phyloP scores from a whole-genome alignment of 2,113 vertebrate genomes.

The Elgaria multicarinata region DNA sequence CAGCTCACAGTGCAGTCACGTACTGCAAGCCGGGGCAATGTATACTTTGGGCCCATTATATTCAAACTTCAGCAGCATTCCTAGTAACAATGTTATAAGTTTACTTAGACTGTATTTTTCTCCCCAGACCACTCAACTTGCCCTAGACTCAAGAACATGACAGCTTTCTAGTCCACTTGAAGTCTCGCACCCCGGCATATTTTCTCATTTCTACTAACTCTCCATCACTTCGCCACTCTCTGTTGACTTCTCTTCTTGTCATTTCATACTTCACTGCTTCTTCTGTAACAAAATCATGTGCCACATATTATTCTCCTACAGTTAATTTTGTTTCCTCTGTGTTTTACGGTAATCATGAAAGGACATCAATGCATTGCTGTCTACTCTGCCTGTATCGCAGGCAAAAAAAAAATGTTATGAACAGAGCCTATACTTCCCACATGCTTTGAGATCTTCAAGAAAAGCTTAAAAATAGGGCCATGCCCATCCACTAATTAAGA shows the following conservation, averaged over 20 bases:
- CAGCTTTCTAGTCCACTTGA: slow-evolving; percentile 22
- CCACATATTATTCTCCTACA: slow-evolving; percentile 7
- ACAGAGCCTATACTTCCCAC: not conserved
- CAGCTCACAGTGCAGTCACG: not conserved
- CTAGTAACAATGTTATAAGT: not conserved
- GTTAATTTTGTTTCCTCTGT: slow-evolving; percentile 37
- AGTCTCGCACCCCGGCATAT: not conserved
- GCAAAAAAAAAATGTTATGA: not conserved
- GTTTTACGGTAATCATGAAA: slow-evolving; percentile 40
- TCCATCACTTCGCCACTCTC: slow-evolving; percentile 19
- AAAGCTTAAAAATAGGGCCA: not conserved
- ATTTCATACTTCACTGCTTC: slow-evolving; percentile 43
- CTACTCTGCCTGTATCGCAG: not conserved
- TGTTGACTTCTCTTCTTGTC: slow-evolving; percentile 7
- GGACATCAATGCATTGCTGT: not conserved
- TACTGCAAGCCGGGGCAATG: not conserved
- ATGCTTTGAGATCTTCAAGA: not conserved
- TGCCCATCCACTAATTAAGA: not conserved
- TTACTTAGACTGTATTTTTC: slow-evolving; percentile 14
- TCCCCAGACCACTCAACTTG: not conserved
- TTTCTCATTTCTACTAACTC: slow-evolving; percentile 14
- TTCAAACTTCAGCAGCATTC: not conserved
- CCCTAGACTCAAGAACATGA: not conserved
- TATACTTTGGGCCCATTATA: not conserved
- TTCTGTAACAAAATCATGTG: not conserved